Conservation (phyloP, 2,797 vertebrate genomes). For the Agapornis canus region DNA sequence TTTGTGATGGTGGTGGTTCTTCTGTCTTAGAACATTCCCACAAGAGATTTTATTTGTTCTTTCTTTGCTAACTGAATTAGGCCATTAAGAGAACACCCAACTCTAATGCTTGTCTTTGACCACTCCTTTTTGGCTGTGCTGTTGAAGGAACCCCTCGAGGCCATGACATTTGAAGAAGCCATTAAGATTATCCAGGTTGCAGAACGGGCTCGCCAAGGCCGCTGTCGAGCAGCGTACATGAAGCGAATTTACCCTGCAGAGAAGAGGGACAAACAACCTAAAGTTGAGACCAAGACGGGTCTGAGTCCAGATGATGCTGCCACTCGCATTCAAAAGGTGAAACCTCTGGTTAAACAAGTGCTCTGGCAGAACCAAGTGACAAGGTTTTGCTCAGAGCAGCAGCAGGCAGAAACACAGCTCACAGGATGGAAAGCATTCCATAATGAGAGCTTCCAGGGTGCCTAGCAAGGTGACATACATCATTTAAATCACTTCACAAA, state of each 20-base stretch:
- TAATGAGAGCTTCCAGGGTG: background rate
- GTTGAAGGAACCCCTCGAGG: constrained; percentile 43
- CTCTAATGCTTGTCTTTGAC: background rate
- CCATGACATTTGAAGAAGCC: constrained; percentile 74
- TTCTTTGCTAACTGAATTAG: background rate
- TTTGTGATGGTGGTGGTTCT: background rate
- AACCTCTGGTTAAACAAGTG: background rate
- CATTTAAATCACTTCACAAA: background rate
- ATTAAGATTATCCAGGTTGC: constrained; percentile 79
- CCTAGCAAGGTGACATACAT: background rate
- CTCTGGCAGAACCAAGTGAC: background rate
- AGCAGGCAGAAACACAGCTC: background rate
- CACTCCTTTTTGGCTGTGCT: background rate
- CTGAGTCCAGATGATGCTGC: constrained; percentile 64
- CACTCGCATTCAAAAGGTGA: constrained; percentile 83
- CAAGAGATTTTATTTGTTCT: background rate
- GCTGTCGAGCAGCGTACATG: constrained; percentile 80
- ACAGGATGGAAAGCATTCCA: background rate
- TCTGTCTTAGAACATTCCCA: background rate
- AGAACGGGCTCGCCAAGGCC: constrained; percentile 85
- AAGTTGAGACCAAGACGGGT: background rate
- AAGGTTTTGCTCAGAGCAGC: background rate
- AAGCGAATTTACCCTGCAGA: constrained; percentile 77
- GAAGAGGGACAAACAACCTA: constrained; percentile 47
- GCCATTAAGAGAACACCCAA: background rate